Evolutionary conservation across 2,113 vertebrate genomes (phyloP).

Genomic region (Phaethornis superciliosus): DNA sequence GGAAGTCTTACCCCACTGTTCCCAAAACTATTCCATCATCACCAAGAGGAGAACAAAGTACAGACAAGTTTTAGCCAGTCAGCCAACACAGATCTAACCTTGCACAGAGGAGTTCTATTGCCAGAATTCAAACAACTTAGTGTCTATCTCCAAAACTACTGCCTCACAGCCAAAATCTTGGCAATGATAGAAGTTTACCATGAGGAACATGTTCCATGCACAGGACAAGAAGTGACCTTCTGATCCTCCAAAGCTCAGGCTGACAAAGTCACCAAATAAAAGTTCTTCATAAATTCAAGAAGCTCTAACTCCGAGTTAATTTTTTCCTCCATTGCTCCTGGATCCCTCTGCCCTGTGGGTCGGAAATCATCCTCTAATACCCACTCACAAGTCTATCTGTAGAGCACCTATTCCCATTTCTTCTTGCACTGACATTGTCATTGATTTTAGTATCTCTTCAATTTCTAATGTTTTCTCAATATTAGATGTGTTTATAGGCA

Average conservation of each 20-base stretch:
- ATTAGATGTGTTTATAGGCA: neutral
- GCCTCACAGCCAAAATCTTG: neutral
- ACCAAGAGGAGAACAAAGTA: neutral
- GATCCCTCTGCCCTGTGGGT: neutral
- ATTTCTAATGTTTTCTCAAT: neutral
- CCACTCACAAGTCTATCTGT: neutral
- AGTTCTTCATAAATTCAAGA: neutral
- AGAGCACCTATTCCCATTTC: neutral
- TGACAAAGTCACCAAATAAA: neutral
- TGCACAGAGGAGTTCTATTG: neutral
- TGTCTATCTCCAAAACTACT: neutral
- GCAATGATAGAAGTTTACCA: neutral
- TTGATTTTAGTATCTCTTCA: neutral
- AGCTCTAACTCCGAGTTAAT: neutral
- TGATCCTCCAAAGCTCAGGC: neutral
- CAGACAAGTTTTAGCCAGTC: neutral
- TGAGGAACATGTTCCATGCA: neutral
- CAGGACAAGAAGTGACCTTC: neutral
- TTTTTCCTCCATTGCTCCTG: neutral
- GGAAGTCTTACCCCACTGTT: neutral
- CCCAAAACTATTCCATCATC: neutral
- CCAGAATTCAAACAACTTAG: neutral
- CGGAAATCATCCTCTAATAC: neutral
- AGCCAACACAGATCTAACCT: neutral
- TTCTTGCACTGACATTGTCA: neutral